These are phyloP conservation scores for Hypomecis atomaria DNA, from an alignment of 2,888 invertebrate species.

Conservation along the genomic window DNA sequence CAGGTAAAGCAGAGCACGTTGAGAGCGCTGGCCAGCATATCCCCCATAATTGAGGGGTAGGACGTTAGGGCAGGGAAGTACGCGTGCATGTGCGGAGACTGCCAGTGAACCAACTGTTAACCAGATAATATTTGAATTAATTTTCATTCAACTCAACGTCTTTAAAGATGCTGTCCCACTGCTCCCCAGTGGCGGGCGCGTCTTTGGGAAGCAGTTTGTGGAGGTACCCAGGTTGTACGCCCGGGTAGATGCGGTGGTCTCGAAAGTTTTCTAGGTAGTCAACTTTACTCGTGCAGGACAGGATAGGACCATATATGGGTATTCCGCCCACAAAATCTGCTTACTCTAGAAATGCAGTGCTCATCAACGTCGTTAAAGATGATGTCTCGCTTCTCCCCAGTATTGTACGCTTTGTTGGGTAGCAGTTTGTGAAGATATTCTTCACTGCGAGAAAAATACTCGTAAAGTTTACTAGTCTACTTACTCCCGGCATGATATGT, in stretches of 20 bases:
- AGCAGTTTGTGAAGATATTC: slow-evolving; percentile 94
- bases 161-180: slow-evolving; percentile 95
- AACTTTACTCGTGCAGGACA: slow-evolving; percentile 80
- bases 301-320: too few species aligned
- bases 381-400: slow-evolving; percentile 95
- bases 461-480: too few species aligned
- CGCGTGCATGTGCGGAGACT: slow-evolving; percentile 99
- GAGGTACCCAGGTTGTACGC: slow-evolving; percentile 97
- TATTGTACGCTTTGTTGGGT: slow-evolving; percentile 93
- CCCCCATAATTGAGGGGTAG: slow-evolving; percentile 96
- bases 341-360: slow-evolving; percentile 98
- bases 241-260: slow-evolving; percentile 95
- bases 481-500: slow-evolving; percentile 98
- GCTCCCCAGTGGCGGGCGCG: slow-evolving; percentile 94
- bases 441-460: too few species aligned
- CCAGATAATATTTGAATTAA: too few species aligned
- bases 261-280: slow-evolving; percentile 97
- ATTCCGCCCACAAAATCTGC: slow-evolving; percentile 41
- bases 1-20: slow-evolving; percentile 98
- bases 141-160: slow-evolving; percentile 92
- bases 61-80: slow-evolving; percentile 98
- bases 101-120: slow-evolving; percentile 93
- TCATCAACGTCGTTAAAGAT: slow-evolving; percentile 97
- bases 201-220: slow-evolving; percentile 92
- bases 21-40: slow-evolving; percentile 97